Conservation (phyloP, 1,140 invertebrate species). For the Agrilus planipennis region DNA sequence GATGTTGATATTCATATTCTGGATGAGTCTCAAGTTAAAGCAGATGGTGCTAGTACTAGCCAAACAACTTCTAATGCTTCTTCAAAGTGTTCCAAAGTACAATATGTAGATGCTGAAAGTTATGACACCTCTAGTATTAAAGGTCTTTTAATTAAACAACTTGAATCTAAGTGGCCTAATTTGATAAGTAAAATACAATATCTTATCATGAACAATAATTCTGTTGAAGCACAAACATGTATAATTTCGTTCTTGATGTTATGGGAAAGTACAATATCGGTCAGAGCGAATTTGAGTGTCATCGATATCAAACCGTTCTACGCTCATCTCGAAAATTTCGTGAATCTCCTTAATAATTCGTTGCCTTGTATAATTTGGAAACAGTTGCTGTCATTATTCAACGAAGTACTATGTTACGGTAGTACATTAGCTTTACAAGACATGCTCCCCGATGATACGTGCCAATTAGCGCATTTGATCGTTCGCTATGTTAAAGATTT, state of each 20-base stretch:
- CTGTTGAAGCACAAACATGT: constrained; percentile 47
- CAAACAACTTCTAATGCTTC: constrained; percentile 8
- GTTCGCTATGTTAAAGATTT: constrained; percentile 77
- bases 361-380: constrained; percentile 71
- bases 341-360: constrained; percentile 56
- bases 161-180: constrained; percentile 70
- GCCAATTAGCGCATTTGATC: constrained; percentile 68
- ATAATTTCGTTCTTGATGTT: constrained; percentile 71
- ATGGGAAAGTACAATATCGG: constrained; percentile 85
- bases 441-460: constrained; percentile 74
- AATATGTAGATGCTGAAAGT: constrained; percentile 63
- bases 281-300: constrained; percentile 78
- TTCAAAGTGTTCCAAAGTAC: constrained; percentile 47
- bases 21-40: constrained; percentile 48
- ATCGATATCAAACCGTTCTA: constrained; percentile 83
- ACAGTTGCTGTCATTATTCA: constrained; percentile 70
- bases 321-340: constrained; percentile 68
- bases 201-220: constrained; percentile 42
- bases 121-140: constrained; percentile 72
- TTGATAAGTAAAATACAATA: constrained; percentile 55
- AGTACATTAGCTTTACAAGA: constrained; percentile 79
- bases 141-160: constrained; percentile 69
- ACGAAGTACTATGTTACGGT: constrained; percentile 81
- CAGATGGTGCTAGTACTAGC: constrained; percentile 28
- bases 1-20: constrained; percentile 70